These are phyloP conservation scores for Cheilosia vulpina DNA, from an alignment of 2,888 invertebrate species.

Conservation along the genomic window DNA sequence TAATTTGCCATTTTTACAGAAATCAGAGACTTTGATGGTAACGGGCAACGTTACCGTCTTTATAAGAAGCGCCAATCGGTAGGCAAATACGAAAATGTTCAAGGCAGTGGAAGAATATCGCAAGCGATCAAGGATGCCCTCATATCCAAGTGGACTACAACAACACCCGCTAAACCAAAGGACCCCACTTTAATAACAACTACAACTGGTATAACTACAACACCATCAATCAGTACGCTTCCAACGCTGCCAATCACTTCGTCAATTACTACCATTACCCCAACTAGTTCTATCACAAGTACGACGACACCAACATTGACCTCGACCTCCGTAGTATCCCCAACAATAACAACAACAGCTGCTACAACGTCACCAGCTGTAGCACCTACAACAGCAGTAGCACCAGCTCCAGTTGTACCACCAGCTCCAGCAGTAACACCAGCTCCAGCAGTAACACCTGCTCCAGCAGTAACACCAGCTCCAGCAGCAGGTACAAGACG, in stretches of 20 bases:
- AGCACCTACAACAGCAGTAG: no score
- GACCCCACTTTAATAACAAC: conserved; percentile 51
- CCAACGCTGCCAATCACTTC: background rate
- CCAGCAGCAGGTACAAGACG: background rate
- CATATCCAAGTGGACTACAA: conserved; percentile 67
- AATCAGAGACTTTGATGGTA: conserved; percentile 27
- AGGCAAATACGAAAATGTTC: conserved; percentile 72
- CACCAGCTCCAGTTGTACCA: background rate
- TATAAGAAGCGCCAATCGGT: conserved; percentile 61
- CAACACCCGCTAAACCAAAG: conserved; percentile 7
- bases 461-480: background rate
- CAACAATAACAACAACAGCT: no score
- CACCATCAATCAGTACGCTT: background rate
- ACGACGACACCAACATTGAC: background rate
- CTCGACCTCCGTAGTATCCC: background rate
- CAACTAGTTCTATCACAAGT: background rate
- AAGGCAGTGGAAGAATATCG: conserved; percentile 77
- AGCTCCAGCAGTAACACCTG: background rate
- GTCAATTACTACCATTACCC: no score
- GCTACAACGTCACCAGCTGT: no score
- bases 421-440: conserved; percentile 1
- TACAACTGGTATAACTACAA: background rate
- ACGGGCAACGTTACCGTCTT: conserved; percentile 51
- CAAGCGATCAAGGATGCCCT: conserved; percentile 76
- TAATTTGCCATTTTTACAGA: conserved; percentile 1